Conservation (phyloP, 2,797 vertebrate genomes). For the Amazona ochrocephala region DNA sequence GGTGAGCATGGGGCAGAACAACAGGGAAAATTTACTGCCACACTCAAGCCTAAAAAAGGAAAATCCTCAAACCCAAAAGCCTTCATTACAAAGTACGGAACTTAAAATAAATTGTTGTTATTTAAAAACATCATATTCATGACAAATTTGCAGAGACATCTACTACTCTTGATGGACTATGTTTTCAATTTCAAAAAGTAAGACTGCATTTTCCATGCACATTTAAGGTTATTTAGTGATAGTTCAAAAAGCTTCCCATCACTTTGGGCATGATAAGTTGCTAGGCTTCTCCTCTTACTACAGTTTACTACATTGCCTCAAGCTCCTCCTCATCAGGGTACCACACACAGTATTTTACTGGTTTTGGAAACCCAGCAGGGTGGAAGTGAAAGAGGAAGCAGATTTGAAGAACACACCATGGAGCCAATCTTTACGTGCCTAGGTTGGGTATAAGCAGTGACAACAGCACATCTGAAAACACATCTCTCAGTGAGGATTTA, state of each 20-base stretch:
- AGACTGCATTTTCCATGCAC: background rate
- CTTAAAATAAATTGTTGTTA: background rate
- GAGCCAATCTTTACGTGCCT: background rate
- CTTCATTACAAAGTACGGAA: background rate
- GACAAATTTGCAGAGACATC: background rate
- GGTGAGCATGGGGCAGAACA: background rate
- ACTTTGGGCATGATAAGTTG: background rate
- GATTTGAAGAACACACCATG: background rate
- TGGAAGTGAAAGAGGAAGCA: background rate
- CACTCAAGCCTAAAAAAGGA: background rate
- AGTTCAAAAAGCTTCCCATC: background rate
- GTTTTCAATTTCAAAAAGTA: background rate
- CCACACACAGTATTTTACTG: background rate
- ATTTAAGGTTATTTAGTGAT: background rate
- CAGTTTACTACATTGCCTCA: background rate
- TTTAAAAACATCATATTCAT: background rate
- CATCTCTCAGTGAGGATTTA: background rate
- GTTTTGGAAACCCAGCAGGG: background rate
- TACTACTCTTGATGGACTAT: background rate
- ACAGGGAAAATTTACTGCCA: background rate
- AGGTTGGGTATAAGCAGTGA: accelerated
- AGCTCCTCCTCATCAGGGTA: background rate
- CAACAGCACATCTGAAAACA: background rate
- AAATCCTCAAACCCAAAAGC: background rate
- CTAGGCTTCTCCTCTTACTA: background rate